Base-by-base conservation (phyloP, 2,113 vertebrate species). In the Hiodon alosoides region DNA sequence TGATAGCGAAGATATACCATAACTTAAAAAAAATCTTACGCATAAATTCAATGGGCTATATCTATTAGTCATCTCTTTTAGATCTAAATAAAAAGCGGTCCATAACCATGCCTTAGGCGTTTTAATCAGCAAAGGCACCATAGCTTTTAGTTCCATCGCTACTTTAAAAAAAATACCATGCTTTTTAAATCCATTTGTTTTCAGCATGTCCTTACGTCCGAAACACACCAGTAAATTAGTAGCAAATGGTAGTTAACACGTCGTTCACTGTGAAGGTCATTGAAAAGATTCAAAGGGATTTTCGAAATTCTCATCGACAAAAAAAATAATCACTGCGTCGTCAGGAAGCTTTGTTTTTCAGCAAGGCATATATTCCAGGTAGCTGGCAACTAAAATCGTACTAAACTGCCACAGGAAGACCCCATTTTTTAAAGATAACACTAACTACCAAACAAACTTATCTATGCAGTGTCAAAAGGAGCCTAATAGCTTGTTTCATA, bases 191-290 rank as follows among this genome's bases (percentile, higher is more conserved):
- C n/a, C n/a, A n/a, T n/a, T 1, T 31, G 31, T 31, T 31, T 31
- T 31, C 31, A 31, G 31, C 31, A 31, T 31, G 31, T 31, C 31
- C 31, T 31, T 31, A 31, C 31, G 31, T 31, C 31, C 31, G 31
- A 7, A 52, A 68, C 66, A 51, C 66, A n/a, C 31, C 31, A 31
- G 1, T 31, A 31, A 31, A 31, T 31, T 31, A 31, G 31, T 31
- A 31, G 31, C 31, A 31, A 31, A 31, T 31, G 31, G 31, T 31
- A 31, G 31, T 31, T 68, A 51, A 9, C 55, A n/a, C 60, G 54
- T 50, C 57, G 55, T 61, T 59, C 50, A 55, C 14, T 57, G 55
- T 72, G 70, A 72, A 72, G 70, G 70, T 72, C 70, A 72, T 48
- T 72, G 70, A 14, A 72, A 72, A 72, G 13, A 68, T 31, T 31